Percentiles rank a stretch among this genome's conserved stretches.
These are phyloP conservation scores for Erynnis tages DNA, from an alignment of 2,888 invertebrate genomes.

Conservation along the genomic window DNA sequence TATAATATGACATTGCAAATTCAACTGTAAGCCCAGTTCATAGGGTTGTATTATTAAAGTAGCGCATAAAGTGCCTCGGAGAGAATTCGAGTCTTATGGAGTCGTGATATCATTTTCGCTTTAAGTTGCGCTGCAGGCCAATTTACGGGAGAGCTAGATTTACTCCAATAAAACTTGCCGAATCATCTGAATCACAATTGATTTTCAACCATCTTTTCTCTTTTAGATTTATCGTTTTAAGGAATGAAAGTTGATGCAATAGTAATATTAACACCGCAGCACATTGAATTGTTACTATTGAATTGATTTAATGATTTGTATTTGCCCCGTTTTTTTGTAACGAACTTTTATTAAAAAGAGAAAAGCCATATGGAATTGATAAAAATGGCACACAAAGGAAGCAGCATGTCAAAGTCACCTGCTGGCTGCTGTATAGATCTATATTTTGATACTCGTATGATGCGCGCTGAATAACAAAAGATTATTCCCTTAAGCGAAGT, in stretches of 20 bases:
- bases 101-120: constrained; percentile 50
- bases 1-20: constrained; percentile 22
- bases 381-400: constrained; percentile 19
- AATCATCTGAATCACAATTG: constrained; percentile 53
- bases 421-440: constrained; percentile 13
- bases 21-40: constrained; percentile 27
- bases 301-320: no score
- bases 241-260: no score
- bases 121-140: constrained; percentile 41
- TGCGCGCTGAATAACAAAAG: constrained; percentile 24
- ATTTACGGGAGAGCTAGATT: constrained; percentile 40
- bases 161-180: constrained; percentile 36
- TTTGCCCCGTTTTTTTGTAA: not conserved
- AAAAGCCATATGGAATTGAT: not conserved
- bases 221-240: no score
- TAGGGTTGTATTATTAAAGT: constrained; percentile 31
- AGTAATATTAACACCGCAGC: no score
- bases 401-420: constrained; percentile 4
- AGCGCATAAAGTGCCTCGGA: constrained; percentile 23
- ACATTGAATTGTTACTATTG: no score
- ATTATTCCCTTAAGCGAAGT: constrained; percentile 17
- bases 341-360: not conserved
- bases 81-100: constrained; percentile 34
- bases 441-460: constrained; percentile 23
- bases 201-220: constrained; percentile 47